Percentiles rank a stretch among this genome's conserved stretches.
These are phyloP conservation scores for Pipa parva DNA, from an alignment of 2,113 vertebrate genomes.

Conservation along the genomic window DNA sequence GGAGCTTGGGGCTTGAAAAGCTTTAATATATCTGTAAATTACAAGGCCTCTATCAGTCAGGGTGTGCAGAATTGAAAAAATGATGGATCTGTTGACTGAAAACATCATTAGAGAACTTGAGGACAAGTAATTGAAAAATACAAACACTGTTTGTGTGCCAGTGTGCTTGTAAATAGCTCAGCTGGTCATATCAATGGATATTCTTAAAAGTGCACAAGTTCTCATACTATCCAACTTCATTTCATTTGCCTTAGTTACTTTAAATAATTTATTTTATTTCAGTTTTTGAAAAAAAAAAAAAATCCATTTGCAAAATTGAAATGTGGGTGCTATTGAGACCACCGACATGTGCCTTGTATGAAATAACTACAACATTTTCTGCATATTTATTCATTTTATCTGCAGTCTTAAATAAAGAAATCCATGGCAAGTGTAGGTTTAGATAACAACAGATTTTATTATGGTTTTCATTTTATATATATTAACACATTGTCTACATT, in stretches of 20 bases:
- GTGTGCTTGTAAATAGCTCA: slow-evolving; percentile 26
- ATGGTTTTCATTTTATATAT: no score
- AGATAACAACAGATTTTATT: no score
- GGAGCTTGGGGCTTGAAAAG: slow-evolving; percentile 40
- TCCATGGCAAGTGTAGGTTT: no score
- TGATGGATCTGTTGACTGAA: slow-evolving; percentile 44
- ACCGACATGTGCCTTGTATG: no score
- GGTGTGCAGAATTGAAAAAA: slow-evolving; percentile 42
- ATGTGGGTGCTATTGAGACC: no score
- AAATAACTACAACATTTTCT: no score
- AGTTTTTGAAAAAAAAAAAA: slow-evolving; percentile 2
- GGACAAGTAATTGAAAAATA: slow-evolving; percentile 44
- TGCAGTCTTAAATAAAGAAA: no score
- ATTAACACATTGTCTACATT: no score
- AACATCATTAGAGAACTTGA: slow-evolving; percentile 42
- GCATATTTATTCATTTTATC: no score
- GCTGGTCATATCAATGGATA: slow-evolving; percentile 12
- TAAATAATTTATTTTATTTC: slow-evolving; percentile 19
- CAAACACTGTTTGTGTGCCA: slow-evolving; percentile 41
- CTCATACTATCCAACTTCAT: background rate
- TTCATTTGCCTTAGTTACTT: slow-evolving; percentile 3
- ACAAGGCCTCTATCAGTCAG: slow-evolving; percentile 42
- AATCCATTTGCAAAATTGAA: no score
- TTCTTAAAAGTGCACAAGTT: slow-evolving; percentile 1
- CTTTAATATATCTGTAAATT: slow-evolving; percentile 44